These are phyloP conservation scores for Oreochromis tanganicae DNA, from an alignment of 2,113 vertebrate genomes.

Conservation along the genomic window DNA sequence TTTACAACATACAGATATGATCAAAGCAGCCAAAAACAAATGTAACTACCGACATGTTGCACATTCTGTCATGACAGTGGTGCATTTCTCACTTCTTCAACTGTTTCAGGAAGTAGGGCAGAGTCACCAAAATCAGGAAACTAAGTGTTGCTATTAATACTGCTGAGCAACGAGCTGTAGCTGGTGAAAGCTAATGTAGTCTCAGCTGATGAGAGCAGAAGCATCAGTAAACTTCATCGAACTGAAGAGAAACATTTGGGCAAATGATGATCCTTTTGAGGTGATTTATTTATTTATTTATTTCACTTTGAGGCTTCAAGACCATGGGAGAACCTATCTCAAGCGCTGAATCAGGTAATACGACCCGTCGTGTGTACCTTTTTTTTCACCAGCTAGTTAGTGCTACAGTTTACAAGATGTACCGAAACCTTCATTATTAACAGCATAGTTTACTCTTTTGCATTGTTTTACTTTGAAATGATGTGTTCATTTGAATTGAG, in stretches of 20 bases:
- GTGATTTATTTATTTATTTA: conserved; percentile 1
- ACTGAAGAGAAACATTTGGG: background rate
- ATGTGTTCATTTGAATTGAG: background rate
- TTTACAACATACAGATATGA: background rate
- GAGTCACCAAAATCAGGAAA: conserved; percentile 72
- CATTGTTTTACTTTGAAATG: background rate
- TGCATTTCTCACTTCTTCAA: conserved; percentile 59
- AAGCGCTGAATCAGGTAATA: conserved; percentile 40
- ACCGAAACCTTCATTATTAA: background rate
- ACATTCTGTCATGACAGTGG: background rate
- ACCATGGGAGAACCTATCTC: conserved; percentile 50
- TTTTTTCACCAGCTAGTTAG: background rate
- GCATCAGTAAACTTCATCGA: background rate
- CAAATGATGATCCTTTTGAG: background rate
- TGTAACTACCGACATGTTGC: background rate
- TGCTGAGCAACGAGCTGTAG: conserved; percentile 7
- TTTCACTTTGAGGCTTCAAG: background rate
- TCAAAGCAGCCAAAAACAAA: background rate
- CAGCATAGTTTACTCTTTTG: background rate
- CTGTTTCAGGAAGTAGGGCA: conserved; percentile 75
- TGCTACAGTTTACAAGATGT: background rate
- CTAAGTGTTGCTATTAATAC: conserved; percentile 68
- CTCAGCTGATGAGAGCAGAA: background rate
- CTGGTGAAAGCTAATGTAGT: conserved; percentile 18
- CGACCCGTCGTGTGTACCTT: background rate